Base-by-base conservation (phyloP, 2,113 vertebrate species). In the Neogale vison region DNA sequence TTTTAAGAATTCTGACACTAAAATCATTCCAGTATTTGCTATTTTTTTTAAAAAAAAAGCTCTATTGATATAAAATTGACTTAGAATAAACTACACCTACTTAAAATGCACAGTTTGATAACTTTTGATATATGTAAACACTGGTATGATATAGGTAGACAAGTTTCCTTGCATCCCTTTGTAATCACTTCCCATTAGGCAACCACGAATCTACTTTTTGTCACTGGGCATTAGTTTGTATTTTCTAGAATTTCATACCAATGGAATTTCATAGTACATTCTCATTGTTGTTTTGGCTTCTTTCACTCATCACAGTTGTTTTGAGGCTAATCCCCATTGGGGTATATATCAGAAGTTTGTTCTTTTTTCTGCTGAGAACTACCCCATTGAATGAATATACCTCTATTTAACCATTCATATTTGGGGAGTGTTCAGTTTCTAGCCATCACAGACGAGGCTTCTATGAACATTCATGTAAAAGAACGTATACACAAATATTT, bases 251-350 rank as follows among this genome's bases (percentile, higher is more conserved):
- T 93, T 95, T 65, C 39, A 12, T 45, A 24, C 80, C 83, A 77
- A 34, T 45, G 61, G 42, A 47, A 61, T 97, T 86, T 42, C 29
- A 8, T 9, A 52, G 11, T 50, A 24, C 23, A 2, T 52, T 55
- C 57, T 85, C 5, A 52, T 84, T 65, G 29, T 90, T 59, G 23
- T 90, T 90, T 93, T 86, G 47, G 29, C 39, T 96, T 96, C 63
- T 88, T 91, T 80, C 15, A 52, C 20, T 90, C 13, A 80, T 18
- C 67, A 74, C 76, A 34, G 34, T 61, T 95, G 74, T 86, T 82
- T 63, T 91, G 82, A 95, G 83, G 80, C 72, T n/a, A 65, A 81
- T 74, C 47, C 23, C 34, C 18, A 10, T 24, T 52, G n/a, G 20
- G 9, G 36, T 72, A 4, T 55, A 7, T 61, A 34, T 55, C 31